phyloP scores from a whole-genome alignment of 2,797 vertebrate species.

The Orestias chungarensis region DNA sequence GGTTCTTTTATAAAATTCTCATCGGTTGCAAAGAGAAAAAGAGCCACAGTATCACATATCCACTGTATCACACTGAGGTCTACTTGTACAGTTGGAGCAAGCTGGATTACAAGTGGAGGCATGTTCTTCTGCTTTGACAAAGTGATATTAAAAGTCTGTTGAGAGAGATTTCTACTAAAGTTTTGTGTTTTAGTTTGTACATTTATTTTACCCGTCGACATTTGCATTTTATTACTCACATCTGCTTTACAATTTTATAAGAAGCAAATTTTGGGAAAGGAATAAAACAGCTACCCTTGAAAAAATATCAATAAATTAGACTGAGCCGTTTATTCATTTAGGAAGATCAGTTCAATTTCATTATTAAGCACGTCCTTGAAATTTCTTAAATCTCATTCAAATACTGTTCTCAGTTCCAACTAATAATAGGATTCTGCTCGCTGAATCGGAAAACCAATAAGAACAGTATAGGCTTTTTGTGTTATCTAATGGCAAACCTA shows the following conservation, averaged over 20 bases:
- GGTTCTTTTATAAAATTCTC: not conserved
- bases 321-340: conserved; percentile 15
- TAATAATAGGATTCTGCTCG: conserved; percentile 56
- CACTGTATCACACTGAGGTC: not conserved
- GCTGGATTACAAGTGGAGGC: too few species aligned
- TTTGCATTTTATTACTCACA: conserved; percentile 1
- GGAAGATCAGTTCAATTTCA: conserved; percentile 41
- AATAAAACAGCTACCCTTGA: conserved; percentile 25
- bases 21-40: not conserved
- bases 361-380: conserved; percentile 36
- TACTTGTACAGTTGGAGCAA: not conserved
- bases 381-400: conserved; percentile 40
- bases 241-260: conserved; percentile 29
- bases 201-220: conserved; percentile 11
- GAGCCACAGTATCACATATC: not conserved
- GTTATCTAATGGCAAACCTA: conserved; percentile 61
- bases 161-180: conserved; percentile 17
- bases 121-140: conserved; percentile 51
- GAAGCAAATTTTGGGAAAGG: conserved; percentile 18
- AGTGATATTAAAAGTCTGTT: conserved; percentile 53
- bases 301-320: conserved; percentile 48
- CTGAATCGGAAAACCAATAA: conserved; percentile 43
- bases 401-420: conserved; percentile 38
- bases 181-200: conserved; percentile 29
- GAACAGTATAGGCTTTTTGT: conserved; percentile 53